Evolutionary conservation across 2,797 vertebrate species (phyloP).

Genomic region (Sciurus carolinensis): DNA sequence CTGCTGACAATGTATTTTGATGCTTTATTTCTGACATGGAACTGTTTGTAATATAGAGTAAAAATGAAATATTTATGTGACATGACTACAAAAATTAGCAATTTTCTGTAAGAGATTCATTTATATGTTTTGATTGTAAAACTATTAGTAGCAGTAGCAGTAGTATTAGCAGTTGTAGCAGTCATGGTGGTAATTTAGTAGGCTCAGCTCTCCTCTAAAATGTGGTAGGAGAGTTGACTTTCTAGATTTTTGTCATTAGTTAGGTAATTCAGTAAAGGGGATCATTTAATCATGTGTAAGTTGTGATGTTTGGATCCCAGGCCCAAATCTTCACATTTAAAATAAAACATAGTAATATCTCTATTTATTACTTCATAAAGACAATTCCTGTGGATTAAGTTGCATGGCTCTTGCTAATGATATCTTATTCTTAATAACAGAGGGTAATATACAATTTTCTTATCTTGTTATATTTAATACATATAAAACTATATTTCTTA

Average conservation of each 20-base stretch:
- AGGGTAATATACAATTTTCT: constrained; percentile 63
- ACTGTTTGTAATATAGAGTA: constrained; percentile 37
- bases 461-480: constrained; percentile 36
- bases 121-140: background rate
- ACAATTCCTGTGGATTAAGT: background rate
- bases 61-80: constrained; percentile 76
- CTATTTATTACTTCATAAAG: constrained; percentile 73
- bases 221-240: background rate
- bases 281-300: constrained; percentile 54
- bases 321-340: constrained; percentile 48
- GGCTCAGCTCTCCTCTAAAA: constrained; percentile 13
- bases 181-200: background rate
- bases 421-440: constrained; percentile 42
- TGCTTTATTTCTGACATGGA: constrained; percentile 77
- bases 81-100: constrained; percentile 79
- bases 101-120: constrained; percentile 24
- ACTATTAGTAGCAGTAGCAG: background rate
- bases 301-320: constrained; percentile 45
- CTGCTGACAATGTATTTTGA: constrained; percentile 71
- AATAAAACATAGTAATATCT: constrained; percentile 36
- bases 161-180: background rate
- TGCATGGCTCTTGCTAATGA: constrained; percentile 24
- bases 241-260: constrained; percentile 64
- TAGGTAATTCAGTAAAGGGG: constrained; percentile 32
- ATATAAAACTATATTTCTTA: constrained; percentile 21